Conservation (phyloP, 2,888 invertebrate genomes). For the Baccha elongata region DNA sequence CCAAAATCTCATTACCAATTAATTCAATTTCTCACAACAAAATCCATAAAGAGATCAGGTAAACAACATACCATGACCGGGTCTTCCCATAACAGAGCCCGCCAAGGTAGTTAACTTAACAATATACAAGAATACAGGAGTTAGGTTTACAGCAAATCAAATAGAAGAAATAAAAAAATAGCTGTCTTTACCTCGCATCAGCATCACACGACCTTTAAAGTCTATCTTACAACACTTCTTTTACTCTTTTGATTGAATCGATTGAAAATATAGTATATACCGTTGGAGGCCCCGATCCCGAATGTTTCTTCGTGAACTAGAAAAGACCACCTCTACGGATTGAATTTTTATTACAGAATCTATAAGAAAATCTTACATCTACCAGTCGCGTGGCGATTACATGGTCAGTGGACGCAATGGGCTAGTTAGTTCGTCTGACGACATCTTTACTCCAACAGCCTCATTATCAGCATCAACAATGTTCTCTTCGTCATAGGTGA, state of each 20-base stretch:
- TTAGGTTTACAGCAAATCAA: no score
- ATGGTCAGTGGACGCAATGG: constrained; percentile 34
- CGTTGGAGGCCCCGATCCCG: constrained; percentile 48
- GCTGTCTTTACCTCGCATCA: constrained; percentile 5
- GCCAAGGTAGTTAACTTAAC: constrained; percentile 3
- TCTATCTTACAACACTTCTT: constrained; percentile 36
- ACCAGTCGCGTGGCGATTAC: constrained; percentile 56
- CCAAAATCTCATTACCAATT: constrained; percentile 52
- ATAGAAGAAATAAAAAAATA: neutral
- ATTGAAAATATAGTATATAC: constrained; percentile 1
- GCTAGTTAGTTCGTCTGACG: constrained; percentile 20
- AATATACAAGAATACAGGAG: constrained; percentile 1
- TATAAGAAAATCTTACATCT: constrained; percentile 31
- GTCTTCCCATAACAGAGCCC: constrained; percentile 56
- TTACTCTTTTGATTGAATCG: constrained; percentile 2
- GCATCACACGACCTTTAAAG: constrained; percentile 14
- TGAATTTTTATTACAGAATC: constrained; percentile 46
- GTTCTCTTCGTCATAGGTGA: constrained; percentile 18
- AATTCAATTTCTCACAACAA: constrained; percentile 64
- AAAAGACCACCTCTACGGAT: constrained; percentile 15
- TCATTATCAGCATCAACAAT: constrained; percentile 8
- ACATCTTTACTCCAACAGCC: constrained; percentile 13
- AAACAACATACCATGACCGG: constrained; percentile 55
- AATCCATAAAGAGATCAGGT: constrained; percentile 54
- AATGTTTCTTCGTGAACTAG: constrained; percentile 33